Percentiles rank a stretch among this genome's conserved stretches.
Evolutionary conservation across 2,797 vertebrate species (phyloP).

Genomic region (Oryzias sinensis): DNA sequence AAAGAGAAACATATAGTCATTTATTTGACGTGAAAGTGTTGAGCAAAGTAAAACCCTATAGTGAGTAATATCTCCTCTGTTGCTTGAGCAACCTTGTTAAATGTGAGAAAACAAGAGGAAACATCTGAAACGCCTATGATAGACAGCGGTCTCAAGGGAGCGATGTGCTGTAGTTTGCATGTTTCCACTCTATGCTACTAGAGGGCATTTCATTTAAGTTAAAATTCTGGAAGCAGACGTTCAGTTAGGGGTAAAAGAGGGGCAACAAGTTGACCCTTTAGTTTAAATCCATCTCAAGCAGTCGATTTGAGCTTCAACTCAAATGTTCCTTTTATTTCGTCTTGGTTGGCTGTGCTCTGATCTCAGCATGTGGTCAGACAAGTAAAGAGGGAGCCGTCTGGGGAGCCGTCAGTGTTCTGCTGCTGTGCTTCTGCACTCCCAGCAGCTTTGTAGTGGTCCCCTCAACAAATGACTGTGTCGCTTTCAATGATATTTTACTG

Average conservation of each 20-base stretch:
- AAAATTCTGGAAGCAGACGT: background rate
- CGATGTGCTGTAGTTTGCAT: slow-evolving; percentile 6
- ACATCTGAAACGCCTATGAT: slow-evolving; percentile 30
- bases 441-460: slow-evolving; percentile 11
- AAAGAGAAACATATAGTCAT: slow-evolving; percentile 9
- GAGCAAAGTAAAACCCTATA: slow-evolving; percentile 7
- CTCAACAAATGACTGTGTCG: background rate
- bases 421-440: slow-evolving; percentile 18
- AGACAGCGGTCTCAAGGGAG: slow-evolving; percentile 25
- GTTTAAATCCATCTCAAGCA: slow-evolving; percentile 1
- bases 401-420: slow-evolving; percentile 29
- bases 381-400: slow-evolving; percentile 20
- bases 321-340: slow-evolving; percentile 15
- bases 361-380: slow-evolving; percentile 28
- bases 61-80: slow-evolving; percentile 1
- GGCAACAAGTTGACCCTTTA: slow-evolving; percentile 11
- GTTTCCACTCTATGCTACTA: slow-evolving; percentile 3
- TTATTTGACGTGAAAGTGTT: slow-evolving; percentile 1
- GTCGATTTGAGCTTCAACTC: slow-evolving; percentile 18
- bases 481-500: background rate
- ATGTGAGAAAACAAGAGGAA: slow-evolving; percentile 37
- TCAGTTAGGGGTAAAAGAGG: slow-evolving; percentile 11
- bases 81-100: slow-evolving; percentile 6
- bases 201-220: background rate
- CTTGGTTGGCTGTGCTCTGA: slow-evolving; percentile 12